Evolutionary conservation across 2,113 vertebrate genomes (phyloP).

Genomic region (Osmerus mordax): DNA sequence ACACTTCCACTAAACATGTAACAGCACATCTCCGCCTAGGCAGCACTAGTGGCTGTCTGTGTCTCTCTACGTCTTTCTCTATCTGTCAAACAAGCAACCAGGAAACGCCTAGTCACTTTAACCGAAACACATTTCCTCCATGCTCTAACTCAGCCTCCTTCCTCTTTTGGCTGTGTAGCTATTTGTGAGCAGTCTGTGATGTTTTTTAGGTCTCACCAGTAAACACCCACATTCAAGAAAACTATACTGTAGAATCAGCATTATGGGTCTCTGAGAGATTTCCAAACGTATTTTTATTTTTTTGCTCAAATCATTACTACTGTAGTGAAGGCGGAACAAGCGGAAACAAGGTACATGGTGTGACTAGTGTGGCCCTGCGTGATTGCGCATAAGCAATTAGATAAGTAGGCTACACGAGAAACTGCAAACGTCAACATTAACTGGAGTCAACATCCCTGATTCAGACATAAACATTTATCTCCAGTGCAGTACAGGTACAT

Average conservation of each 20-base stretch:
- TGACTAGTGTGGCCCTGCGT: too few species aligned
- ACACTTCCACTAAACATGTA: slow-evolving; percentile 32
- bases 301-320: too few species aligned
- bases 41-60: slow-evolving; percentile 27
- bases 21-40: slow-evolving; percentile 39
- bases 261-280: not conserved
- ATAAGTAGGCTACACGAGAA: too few species aligned
- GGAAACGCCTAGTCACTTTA: slow-evolving; percentile 82
- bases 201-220: slow-evolving; percentile 16
- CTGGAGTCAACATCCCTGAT: too few species aligned
- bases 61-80: slow-evolving; percentile 25
- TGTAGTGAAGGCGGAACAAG: too few species aligned
- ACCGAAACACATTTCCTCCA: slow-evolving; percentile 73
- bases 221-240: slow-evolving; percentile 13
- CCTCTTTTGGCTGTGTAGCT: slow-evolving; percentile 55
- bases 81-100: slow-evolving; percentile 59
- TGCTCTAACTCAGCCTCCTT: slow-evolving; percentile 39
- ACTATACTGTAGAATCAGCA: not conserved
- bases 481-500: too few species aligned
- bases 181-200: slow-evolving; percentile 19
- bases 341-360: too few species aligned
- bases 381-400: too few species aligned
- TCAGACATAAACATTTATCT: too few species aligned
- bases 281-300: not conserved
- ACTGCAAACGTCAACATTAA: too few species aligned